Percentiles rank a stretch among this genome's conserved stretches.
phyloP scores from a whole-genome alignment of 2,113 vertebrate genomes.

The Elanus axillaris region DNA sequence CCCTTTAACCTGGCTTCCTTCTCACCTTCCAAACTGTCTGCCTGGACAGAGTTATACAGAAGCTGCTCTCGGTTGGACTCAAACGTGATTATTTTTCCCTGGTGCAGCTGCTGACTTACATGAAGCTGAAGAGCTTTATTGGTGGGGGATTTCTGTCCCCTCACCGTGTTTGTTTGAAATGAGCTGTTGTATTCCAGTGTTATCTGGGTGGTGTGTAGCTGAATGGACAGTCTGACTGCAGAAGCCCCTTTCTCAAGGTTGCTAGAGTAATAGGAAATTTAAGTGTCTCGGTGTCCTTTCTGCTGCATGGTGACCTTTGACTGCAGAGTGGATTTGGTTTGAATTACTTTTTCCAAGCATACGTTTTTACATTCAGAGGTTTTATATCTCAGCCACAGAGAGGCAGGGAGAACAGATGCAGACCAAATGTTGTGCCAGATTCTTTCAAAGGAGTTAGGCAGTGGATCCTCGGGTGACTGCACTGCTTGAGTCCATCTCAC shows the following conservation, averaged over 20 bases:
- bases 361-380: background rate
- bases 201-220: background rate
- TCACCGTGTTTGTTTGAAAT: background rate
- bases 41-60: background rate
- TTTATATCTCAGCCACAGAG: background rate
- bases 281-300: background rate
- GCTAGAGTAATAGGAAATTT: background rate
- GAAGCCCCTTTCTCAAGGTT: background rate
- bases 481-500: background rate
- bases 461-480: background rate
- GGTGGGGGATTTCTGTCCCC: background rate
- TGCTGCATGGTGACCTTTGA: background rate
- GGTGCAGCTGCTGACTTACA: background rate
- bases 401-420: background rate
- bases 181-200: background rate
- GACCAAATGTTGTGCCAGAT: background rate
- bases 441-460: background rate
- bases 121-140: background rate
- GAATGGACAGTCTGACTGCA: background rate
- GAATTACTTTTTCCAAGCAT: background rate
- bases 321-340: background rate
- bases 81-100: background rate
- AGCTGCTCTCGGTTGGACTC: background rate
- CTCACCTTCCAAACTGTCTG: background rate
- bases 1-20: background rate